These are phyloP conservation scores for Cephus sareptanus DNA, from an alignment of 2,888 invertebrate species.

Conservation along the genomic window DNA sequence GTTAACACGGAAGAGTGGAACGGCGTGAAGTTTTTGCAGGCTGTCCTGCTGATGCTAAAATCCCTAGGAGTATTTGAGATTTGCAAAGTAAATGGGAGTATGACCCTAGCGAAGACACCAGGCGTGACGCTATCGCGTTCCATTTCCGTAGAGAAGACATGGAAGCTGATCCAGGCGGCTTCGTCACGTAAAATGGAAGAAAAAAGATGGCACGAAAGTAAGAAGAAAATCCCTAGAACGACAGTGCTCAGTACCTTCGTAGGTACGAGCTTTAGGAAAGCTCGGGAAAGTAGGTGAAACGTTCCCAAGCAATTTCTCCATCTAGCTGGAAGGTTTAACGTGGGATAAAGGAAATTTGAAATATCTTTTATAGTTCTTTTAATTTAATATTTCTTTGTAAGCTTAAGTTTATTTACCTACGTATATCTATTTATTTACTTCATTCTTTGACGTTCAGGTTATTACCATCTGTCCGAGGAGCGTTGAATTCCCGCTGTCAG, in stretches of 20 bases:
- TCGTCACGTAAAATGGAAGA: neutral
- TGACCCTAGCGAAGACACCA: neutral
- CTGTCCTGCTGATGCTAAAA: neutral
- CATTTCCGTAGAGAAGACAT: neutral
- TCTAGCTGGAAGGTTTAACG: neutral
- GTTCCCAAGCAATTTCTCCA: neutral
- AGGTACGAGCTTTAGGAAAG: neutral
- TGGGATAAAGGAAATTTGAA: neutral
- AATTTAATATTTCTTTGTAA: neutral
- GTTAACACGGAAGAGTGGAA: neutral
- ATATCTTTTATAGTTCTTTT: neutral
- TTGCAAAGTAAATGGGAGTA: neutral
- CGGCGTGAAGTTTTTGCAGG: neutral
- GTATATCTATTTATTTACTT: no score
- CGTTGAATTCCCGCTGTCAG: neutral
- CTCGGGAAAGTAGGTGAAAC: neutral
- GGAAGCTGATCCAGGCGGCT: neutral
- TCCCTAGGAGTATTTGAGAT: neutral
- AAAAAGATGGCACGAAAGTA: neutral
- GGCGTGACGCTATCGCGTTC: neutral
- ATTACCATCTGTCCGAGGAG: neutral
- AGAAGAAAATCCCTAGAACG: neutral
- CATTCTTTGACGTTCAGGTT: neutral
- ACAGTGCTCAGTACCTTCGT: neutral
- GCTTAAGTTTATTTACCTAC: no score